These are phyloP conservation scores for Drosophila willistoni DNA, from an alignment of 1,140 invertebrate species.

Conservation along the genomic window DNA sequence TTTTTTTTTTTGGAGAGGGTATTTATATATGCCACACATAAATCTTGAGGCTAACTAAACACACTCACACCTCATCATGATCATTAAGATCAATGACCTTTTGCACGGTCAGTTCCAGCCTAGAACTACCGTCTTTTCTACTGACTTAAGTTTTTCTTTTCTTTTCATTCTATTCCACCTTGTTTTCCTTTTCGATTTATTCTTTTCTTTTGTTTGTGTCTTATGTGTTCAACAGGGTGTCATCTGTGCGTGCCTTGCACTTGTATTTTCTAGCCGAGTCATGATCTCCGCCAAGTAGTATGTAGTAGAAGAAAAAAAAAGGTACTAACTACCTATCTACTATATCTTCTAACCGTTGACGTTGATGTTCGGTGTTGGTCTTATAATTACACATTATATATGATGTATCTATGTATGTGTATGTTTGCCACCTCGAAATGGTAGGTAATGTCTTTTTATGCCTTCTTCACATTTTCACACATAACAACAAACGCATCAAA, in stretches of 20 bases:
- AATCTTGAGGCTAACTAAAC: slow-evolving; percentile 25
- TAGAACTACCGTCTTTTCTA: slow-evolving; percentile 28
- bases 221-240: slow-evolving; percentile 42
- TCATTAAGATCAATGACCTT: slow-evolving; percentile 57
- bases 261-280: slow-evolving; percentile 58
- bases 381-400: slow-evolving; percentile 71
- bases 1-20: too few relatives aligned
- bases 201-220: background rate
- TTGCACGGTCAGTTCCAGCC: slow-evolving; percentile 22
- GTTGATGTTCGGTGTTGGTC: background rate
- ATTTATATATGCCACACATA: background rate
- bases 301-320: background rate
- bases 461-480: slow-evolving; percentile 74
- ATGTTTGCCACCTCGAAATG: slow-evolving; percentile 54
- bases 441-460: slow-evolving; percentile 49
- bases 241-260: slow-evolving; percentile 47
- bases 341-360: background rate
- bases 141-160: slow-evolving; percentile 54
- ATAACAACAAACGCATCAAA: slow-evolving; percentile 68
- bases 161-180: background rate
- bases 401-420: slow-evolving; percentile 32
- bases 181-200: slow-evolving; percentile 6
- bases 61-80: slow-evolving; percentile 18
- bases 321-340: slow-evolving; percentile 29
- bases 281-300: slow-evolving; percentile 39